These are phyloP conservation scores for Naso thynnoides DNA, from an alignment of 2,797 vertebrate species.

Conservation along the genomic window DNA sequence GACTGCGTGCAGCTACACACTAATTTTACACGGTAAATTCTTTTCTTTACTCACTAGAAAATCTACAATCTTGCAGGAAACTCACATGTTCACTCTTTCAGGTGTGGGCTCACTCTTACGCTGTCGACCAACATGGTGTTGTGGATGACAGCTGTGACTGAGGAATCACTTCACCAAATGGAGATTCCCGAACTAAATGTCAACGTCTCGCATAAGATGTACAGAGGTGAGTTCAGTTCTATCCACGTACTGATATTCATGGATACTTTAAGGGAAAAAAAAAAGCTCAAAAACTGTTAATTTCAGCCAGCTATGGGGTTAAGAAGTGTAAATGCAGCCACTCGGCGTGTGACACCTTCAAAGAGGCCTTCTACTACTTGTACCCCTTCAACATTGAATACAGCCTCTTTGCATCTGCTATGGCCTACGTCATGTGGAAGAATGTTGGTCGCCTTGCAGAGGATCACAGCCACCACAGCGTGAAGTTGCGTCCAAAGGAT, in stretches of 20 bases:
- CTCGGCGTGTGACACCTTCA: slow-evolving; percentile 85
- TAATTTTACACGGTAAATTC: slow-evolving; percentile 87
- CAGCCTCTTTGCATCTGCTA: slow-evolving; percentile 93
- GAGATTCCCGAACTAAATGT: slow-evolving; percentile 50
- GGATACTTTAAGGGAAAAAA: not conserved
- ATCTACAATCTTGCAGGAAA: not conserved
- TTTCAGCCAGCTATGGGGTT: slow-evolving; percentile 65
- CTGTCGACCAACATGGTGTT: slow-evolving; percentile 91
- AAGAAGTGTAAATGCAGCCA: slow-evolving; percentile 85
- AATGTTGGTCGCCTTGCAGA: slow-evolving; percentile 90
- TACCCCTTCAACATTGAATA: slow-evolving; percentile 98
- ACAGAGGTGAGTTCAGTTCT: slow-evolving; percentile 51
- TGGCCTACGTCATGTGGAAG: slow-evolving; percentile 97
- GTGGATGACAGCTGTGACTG: slow-evolving; percentile 93
- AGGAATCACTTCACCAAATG: slow-evolving; percentile 92
- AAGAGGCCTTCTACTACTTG: slow-evolving; percentile 90
- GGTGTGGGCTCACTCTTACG: slow-evolving; percentile 91
- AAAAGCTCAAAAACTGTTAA: not conserved
- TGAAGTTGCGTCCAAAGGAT: slow-evolving; percentile 83
- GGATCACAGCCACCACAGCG: slow-evolving; percentile 71
- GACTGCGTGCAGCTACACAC: slow-evolving; percentile 91
- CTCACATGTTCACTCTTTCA: slow-evolving; percentile 59
- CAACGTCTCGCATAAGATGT: slow-evolving; percentile 45
- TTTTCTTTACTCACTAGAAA: not conserved
- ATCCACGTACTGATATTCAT: not conserved